Conservation (phyloP, 2,113 vertebrate genomes). For the Numida meleagris region DNA sequence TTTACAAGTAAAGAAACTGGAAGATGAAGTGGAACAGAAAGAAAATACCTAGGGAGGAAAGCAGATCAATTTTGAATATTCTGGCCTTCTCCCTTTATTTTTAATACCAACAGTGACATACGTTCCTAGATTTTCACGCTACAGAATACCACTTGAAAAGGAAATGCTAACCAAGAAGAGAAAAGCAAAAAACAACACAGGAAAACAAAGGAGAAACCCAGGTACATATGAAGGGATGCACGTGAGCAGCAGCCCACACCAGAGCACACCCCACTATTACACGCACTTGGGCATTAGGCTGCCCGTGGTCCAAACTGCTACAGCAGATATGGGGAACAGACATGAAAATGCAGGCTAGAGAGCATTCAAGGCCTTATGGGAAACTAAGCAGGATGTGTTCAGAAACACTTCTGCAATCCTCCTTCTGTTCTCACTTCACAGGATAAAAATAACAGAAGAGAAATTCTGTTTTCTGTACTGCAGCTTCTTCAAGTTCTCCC, state of each 20-base stretch:
- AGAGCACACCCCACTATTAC: neutral
- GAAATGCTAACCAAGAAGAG: neutral
- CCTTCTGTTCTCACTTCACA: neutral
- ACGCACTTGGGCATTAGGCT: neutral
- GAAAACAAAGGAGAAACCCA: neutral
- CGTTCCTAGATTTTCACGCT: neutral
- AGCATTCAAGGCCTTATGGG: neutral
- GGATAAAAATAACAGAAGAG: neutral
- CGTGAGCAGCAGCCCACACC: accelerated
- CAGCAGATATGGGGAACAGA: neutral
- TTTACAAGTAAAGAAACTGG: neutral
- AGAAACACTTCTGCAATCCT: neutral
- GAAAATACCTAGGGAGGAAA: neutral
- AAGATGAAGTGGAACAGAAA: neutral
- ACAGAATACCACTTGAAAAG: neutral
- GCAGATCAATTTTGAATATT: neutral
- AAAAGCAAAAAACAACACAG: neutral
- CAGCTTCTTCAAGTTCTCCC: neutral
- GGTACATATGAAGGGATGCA: neutral
- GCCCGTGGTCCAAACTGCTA: neutral
- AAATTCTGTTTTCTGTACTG: neutral
- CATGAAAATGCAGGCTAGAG: neutral
- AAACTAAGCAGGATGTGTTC: neutral
- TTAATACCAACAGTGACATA: neutral
- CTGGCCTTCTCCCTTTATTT: neutral